These are phyloP conservation scores for Pteronura brasiliensis DNA, from an alignment of 2,113 vertebrate species.

Conservation along the genomic window DNA sequence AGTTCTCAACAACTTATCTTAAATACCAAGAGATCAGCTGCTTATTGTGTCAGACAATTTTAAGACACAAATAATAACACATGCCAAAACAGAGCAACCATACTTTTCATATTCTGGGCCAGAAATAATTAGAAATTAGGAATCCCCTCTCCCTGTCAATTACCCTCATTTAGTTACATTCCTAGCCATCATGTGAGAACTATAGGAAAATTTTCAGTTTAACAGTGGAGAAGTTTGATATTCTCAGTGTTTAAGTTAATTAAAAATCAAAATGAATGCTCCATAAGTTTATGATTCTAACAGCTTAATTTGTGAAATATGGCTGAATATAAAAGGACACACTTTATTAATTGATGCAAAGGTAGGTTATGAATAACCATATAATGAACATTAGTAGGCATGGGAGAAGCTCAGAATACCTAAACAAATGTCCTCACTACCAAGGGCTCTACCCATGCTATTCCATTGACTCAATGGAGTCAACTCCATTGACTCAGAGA, in stretches of 20 bases:
- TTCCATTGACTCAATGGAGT: background rate
- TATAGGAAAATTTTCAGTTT: background rate
- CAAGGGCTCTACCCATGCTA: background rate
- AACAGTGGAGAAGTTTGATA: constrained; percentile 47
- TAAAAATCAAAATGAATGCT: constrained; percentile 51
- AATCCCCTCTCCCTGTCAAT: background rate
- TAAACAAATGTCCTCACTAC: background rate
- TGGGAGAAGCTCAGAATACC: background rate
- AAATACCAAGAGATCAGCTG: background rate
- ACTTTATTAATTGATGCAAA: constrained; percentile 28
- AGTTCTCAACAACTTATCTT: background rate
- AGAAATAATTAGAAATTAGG: constrained; percentile 15
- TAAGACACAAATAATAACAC: background rate
- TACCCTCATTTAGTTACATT: background rate
- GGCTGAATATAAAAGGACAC: background rate
- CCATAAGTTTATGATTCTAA: constrained; percentile 29
- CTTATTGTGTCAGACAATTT: background rate
- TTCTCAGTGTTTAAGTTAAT: constrained; percentile 41
- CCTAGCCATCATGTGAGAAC: background rate
- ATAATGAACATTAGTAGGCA: background rate
- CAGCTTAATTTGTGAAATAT: constrained; percentile 26
- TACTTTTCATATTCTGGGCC: background rate
- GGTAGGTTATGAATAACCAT: background rate
- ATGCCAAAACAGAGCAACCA: background rate
- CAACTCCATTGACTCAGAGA: background rate